phyloP scores from a whole-genome alignment of 2,797 vertebrate genomes.

The Furcifer pardalis region DNA sequence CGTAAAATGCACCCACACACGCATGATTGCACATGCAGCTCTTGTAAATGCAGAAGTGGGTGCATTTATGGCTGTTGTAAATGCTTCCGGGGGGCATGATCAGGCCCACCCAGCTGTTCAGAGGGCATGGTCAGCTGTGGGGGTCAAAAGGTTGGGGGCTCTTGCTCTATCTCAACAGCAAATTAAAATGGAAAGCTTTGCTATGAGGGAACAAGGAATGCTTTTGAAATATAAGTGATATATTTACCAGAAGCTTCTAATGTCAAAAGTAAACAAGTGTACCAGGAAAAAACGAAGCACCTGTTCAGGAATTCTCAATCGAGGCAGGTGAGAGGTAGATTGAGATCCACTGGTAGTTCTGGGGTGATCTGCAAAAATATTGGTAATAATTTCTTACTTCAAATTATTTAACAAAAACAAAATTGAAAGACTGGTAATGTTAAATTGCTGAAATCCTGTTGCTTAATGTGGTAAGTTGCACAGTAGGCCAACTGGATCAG shows the following conservation, averaged over 20 bases:
- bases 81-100: too few species aligned
- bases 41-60: too few species aligned
- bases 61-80: too few species aligned
- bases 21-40: too few species aligned
- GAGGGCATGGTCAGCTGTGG: too few species aligned
- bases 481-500: too few species aligned
- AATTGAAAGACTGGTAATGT: neutral
- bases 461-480: too few species aligned
- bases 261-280: neutral
- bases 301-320: neutral
- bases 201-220: neutral
- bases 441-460: too few species aligned
- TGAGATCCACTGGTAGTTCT: neutral
- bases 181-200: conserved; percentile 5
- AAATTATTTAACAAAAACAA: neutral
- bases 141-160: too few species aligned
- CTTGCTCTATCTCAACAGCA: neutral
- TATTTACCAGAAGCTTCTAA: neutral
- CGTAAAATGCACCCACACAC: too few species aligned
- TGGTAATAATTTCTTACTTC: neutral
- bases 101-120: too few species aligned
- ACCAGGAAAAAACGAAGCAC: neutral
- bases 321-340: neutral
- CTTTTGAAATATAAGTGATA: neutral
- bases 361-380: neutral